A percentile compares a stretch with the other conserved stretches of the same genome.
These are phyloP conservation scores for Setophaga petechia DNA, from an alignment of 2,113 vertebrate species.

Conservation along the genomic window DNA sequence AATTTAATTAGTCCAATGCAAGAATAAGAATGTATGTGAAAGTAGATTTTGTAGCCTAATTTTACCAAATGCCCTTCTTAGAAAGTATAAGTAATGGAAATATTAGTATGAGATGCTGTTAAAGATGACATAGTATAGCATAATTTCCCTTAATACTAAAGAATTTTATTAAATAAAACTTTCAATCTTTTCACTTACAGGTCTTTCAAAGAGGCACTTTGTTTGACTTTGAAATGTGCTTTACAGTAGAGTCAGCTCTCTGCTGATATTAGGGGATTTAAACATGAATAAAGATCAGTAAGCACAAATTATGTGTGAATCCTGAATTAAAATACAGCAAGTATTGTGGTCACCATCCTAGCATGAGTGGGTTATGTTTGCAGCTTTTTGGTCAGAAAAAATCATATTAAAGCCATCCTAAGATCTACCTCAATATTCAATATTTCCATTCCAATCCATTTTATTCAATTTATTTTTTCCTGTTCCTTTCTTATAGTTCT, in stretches of 20 bases:
- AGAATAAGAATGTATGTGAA: neutral
- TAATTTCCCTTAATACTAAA: neutral
- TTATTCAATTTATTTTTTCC: neutral
- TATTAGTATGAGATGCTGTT: neutral
- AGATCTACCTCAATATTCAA: neutral
- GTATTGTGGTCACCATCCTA: neutral
- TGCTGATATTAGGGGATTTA: neutral
- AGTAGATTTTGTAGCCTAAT: neutral
- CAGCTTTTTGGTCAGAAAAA: neutral
- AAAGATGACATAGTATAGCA: neutral
- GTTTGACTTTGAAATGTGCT: neutral
- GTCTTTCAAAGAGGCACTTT: neutral
- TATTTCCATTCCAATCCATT: neutral
- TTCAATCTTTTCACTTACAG: neutral
- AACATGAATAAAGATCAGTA: neutral
- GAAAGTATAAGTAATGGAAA: neutral
- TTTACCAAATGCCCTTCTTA: neutral
- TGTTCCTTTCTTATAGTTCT: neutral
- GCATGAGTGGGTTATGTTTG: neutral
- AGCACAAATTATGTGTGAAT: neutral
- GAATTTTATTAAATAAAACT: neutral
- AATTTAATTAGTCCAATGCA: neutral
- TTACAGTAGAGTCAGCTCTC: neutral
- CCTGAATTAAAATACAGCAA: neutral
- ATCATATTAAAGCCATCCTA: neutral